Base-by-base conservation (phyloP, 2,888 invertebrate genomes). In the Scelioninae gen. 1 region DNA sequence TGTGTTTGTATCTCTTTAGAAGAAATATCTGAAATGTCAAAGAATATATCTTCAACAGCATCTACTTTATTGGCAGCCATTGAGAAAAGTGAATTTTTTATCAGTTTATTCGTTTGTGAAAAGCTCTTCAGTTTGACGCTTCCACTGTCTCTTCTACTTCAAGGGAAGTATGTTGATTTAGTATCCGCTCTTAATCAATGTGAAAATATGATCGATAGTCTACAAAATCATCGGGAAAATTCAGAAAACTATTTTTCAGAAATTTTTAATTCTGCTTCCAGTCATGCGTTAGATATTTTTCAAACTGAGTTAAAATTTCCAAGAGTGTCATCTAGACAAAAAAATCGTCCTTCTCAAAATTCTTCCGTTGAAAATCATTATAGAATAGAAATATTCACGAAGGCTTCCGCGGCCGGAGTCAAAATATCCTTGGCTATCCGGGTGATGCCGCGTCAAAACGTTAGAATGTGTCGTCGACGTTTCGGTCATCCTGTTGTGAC, bases 31-130 rank as follows among this genome's bases (percentile, higher is more conserved):
- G 34, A 63, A 13, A 43, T 13, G 23, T 53, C 55, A 7, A 32
- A 63, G 13, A 29, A 40, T n/a, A 49, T 58, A 43, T 47, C 49
- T 63, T 74, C 74, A 75, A 63, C 58, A 43, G 47, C 40, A 74
- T 85, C 34, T 66, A 84, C 58, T 88, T 88, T 85, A 86, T 85
- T 77, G 85, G 86, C 23, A 85, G 85, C 40, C 82, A 87, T 78
- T 86, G 51, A 66, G 31, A 66, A 75, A 40, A 58, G 58, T 58
- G 38, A 38, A 58, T 58, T 63, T 31, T 6, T 55, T 45, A 29
- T 55, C 23, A 49, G 60, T 49, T 13, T 62, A 11, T 13, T 58
- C 16, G 51, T 71, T 71, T 71, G 71, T 71, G 71, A 71, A 34
- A 71, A 55, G 38, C 38, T 71, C 23, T 60, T 71, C 31, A 71